Evolutionary conservation across 2,113 vertebrate species (phyloP), one percentile per base, ranked within the genome.

Genomic region (Scomber japonicus): DNA sequence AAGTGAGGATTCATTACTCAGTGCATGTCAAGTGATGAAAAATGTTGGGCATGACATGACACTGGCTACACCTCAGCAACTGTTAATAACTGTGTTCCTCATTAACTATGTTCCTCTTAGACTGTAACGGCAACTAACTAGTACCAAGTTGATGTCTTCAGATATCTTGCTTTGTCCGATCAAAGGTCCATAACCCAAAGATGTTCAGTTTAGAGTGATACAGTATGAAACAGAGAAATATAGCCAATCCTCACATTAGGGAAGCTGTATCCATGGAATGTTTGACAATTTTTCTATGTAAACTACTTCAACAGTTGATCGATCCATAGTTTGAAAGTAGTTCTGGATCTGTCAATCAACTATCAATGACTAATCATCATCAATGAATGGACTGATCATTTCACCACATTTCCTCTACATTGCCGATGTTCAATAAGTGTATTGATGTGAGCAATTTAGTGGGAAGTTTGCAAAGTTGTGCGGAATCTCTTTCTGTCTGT

Each of bases 21-120:
- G 21, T 60, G 53, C 56, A 8, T 15, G 12, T 48, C 13, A 40
- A 50, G 35, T 79, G 17, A 72, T 31, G 27, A 77, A 71, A 64
- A 69, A 10, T 55, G 15, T 24, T 17, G 4, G 27, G 57, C 56
- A 31, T 40, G 21, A n/a, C 24, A 30, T 17, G 59, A 48, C 55
- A 48, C 7, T 55, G 19, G 31, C 30, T 21, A 44, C 11, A 45
- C 24, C 44, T 35, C 19, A 19, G 19, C 19, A 27, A 60, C 21
- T n/a, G 49, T 19, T 53, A 10, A 31, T 14, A 9, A 6, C 15
- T 10, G 16, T 63, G 2, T 40, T 27, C 24, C 24, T 27, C 3
- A 27, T 27, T 27, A 2, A n/a, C 55, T 2, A 31, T 49, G 12
- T 56, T 44, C 45, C 35, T 7, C 24, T 27, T 27, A 27, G 24